Evolutionary conservation across 2,888 invertebrate species (phyloP).

Genomic region (Machimus atricapillus): DNA sequence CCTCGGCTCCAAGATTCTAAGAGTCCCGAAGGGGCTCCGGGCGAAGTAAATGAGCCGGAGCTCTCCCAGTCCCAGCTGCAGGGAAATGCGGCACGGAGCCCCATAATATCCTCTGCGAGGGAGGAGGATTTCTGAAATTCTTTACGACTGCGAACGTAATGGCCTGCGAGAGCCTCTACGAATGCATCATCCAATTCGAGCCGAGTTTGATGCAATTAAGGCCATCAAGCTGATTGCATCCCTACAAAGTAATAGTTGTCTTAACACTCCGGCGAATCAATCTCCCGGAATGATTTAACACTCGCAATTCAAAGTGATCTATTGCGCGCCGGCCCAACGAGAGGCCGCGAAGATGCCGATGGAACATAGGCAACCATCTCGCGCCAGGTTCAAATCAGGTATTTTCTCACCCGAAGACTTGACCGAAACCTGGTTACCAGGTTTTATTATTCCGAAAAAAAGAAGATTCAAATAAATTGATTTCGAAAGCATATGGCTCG

Average conservation of each 20-base stretch:
- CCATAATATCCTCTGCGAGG: slow-evolving; percentile 24
- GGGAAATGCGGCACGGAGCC: background rate
- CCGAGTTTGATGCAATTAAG: slow-evolving; percentile 29
- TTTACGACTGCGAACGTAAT: slow-evolving; percentile 2
- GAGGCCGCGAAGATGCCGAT: background rate
- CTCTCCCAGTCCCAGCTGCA: background rate
- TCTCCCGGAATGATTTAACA: slow-evolving; percentile 44
- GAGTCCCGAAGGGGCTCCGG: slow-evolving; percentile 35
- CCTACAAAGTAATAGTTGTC: slow-evolving; percentile 37
- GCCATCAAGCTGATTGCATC: slow-evolving; percentile 36
- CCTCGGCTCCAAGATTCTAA: slow-evolving; percentile 34
- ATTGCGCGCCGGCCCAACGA: slow-evolving; percentile 37
- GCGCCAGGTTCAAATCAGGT: background rate
- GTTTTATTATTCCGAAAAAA: background rate
- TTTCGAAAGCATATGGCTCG: background rate
- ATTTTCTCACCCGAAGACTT: background rate
- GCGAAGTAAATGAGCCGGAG: slow-evolving; percentile 36
- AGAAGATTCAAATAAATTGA: background rate
- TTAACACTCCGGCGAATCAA: slow-evolving; percentile 46
- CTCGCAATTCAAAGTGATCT: slow-evolving; percentile 44
- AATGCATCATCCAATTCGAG: slow-evolving; percentile 32
- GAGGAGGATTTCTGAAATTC: slow-evolving; percentile 13
- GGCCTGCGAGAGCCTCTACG: background rate
- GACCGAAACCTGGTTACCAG: too few species aligned
- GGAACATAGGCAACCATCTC: background rate